Conservation (phyloP, 1,140 invertebrate genomes). For the Drosophila sucinea region DNA sequence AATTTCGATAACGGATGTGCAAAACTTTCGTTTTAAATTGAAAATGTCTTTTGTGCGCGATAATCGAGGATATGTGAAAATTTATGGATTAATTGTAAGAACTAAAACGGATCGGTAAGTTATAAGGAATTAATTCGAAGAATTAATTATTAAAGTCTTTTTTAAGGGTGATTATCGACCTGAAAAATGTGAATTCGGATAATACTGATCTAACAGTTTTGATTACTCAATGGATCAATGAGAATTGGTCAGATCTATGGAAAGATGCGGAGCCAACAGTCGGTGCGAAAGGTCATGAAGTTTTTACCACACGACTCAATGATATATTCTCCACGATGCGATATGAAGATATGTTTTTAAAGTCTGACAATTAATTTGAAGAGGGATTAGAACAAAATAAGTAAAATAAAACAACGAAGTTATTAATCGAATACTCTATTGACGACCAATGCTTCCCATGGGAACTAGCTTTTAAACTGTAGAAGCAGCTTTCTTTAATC, state of each 20-base stretch:
- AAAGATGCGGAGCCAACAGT: background rate
- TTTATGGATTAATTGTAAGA: background rate
- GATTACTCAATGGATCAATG: conserved; percentile 6
- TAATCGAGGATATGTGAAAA: background rate
- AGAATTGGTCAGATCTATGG: conserved; percentile 1
- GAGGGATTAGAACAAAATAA: background rate
- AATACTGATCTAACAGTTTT: conserved; percentile 5
- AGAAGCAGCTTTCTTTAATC: too few species aligned
- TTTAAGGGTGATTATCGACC: conserved; percentile 5
- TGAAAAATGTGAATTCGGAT: background rate
- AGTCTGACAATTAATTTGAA: background rate
- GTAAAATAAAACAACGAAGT: too few species aligned
- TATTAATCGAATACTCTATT: too few species aligned
- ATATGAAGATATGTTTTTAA: conserved; percentile 6
- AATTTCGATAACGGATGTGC: background rate
- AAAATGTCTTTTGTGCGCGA: background rate
- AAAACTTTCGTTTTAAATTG: background rate
- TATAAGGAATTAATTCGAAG: background rate
- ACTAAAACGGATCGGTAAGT: conserved; percentile 6
- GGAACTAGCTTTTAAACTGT: too few species aligned
- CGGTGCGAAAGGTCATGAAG: background rate
- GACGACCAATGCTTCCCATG: too few species aligned
- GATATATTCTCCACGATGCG: background rate
- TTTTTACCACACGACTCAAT: background rate
- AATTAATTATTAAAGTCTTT: background rate